Conservation (phyloP, 2,888 invertebrate species). For the Parnassius orleans region DNA sequence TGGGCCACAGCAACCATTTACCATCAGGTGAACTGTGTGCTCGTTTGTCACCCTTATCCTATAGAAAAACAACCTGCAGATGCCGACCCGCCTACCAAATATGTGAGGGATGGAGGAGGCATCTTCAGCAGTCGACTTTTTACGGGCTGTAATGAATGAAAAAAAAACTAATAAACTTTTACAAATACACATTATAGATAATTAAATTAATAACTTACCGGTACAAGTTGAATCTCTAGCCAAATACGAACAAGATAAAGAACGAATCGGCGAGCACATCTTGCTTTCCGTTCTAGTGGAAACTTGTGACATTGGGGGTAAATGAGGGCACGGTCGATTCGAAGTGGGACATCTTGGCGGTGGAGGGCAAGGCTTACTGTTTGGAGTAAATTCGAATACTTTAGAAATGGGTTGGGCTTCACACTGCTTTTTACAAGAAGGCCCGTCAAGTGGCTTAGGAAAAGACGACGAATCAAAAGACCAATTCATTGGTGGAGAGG, state of each 20-base stretch:
- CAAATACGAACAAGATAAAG: constrained; percentile 31
- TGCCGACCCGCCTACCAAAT: too few species aligned
- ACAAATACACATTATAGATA: background rate
- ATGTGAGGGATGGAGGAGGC: too few species aligned
- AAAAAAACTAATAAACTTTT: too few species aligned
- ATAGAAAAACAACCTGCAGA: too few species aligned
- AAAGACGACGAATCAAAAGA: constrained; percentile 16
- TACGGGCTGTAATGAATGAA: too few species aligned
- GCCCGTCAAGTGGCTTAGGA: constrained; percentile 3
- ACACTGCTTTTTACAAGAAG: constrained; percentile 11
- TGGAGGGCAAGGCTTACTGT: constrained; percentile 10
- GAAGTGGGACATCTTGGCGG: constrained; percentile 20
- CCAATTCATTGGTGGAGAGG: constrained; percentile 15
- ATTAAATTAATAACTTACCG: constrained; percentile 21
- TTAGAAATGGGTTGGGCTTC: constrained; percentile 5
- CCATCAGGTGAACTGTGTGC: too few species aligned
- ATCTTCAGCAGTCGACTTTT: too few species aligned
- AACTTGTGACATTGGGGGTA: constrained; percentile 1
- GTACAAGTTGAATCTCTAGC: constrained; percentile 20
- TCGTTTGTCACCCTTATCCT: too few species aligned
- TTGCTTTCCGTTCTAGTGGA: constrained; percentile 17
- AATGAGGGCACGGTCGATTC: constrained; percentile 20
- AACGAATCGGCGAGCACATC: constrained; percentile 30
- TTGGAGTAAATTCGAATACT: constrained; percentile 1
- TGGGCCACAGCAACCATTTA: too few species aligned